These are phyloP conservation scores for Manacus vitellinus DNA, from an alignment of 2,113 vertebrate species.

Conservation along the genomic window DNA sequence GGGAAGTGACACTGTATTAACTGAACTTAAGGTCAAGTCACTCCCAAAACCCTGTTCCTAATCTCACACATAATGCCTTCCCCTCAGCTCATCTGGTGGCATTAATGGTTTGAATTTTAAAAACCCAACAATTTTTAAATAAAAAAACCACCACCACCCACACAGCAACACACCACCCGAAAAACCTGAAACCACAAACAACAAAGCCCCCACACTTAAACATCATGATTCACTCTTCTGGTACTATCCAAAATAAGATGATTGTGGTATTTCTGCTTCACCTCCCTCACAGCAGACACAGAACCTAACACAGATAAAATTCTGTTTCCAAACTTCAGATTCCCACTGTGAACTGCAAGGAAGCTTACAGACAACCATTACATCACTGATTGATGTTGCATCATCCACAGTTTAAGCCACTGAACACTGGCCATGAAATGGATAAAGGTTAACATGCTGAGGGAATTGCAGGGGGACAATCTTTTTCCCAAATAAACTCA, in stretches of 20 bases:
- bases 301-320: not conserved
- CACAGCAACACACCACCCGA: not conserved
- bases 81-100: not conserved
- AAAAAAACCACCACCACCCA: not conserved
- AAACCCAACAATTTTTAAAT: not conserved
- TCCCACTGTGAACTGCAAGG: not conserved
- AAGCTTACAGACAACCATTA: not conserved
- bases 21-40: slow-evolving; percentile 19
- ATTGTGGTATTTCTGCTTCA: not conserved
- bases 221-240: not conserved
- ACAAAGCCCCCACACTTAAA: not conserved
- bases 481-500: not conserved
- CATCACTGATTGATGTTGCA: not conserved
- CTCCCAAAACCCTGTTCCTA: slow-evolving; percentile 25
- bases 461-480: not conserved
- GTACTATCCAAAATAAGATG: not conserved
- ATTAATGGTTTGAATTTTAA: not conserved
- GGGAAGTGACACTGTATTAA: slow-evolving; percentile 9
- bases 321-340: not conserved
- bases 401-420: not conserved
- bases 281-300: not conserved
- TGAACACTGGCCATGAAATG: not conserved
- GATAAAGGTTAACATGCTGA: not conserved
- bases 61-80: not conserved
- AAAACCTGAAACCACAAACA: not conserved